Percentiles rank a stretch among this genome's conserved stretches.
Conservation (phyloP, 2,888 invertebrate genomes). For the Furcula furcula region DNA sequence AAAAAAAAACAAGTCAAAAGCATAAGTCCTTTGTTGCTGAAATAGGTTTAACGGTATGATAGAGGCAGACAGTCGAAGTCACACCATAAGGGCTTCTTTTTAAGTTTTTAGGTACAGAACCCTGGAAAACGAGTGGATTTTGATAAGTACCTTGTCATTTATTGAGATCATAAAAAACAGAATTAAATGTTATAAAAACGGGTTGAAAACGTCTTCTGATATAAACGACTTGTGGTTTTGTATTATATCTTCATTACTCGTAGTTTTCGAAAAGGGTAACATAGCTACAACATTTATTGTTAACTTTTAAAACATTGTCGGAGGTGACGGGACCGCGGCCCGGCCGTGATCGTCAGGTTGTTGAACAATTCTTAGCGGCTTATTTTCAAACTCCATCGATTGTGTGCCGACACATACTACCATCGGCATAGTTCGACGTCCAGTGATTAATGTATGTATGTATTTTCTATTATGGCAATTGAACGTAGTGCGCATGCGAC, state of each 20-base stretch:
- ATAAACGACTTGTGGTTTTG: background rate
- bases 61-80: too few species aligned
- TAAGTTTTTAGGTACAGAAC: too few species aligned
- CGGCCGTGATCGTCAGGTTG: constrained; percentile 21
- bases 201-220: too few species aligned
- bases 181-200: too few species aligned
- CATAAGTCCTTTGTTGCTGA: too few species aligned
- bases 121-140: too few species aligned
- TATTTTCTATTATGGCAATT: constrained; percentile 72
- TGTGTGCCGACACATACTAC: constrained; percentile 44
- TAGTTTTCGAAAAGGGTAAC: background rate
- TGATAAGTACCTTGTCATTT: too few species aligned
- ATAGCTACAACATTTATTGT: constrained; percentile 4
- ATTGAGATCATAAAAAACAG: too few species aligned
- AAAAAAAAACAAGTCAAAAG: too few species aligned
- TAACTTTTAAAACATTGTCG: constrained; percentile 14
- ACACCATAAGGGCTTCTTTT: too few species aligned
- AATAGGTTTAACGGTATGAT: too few species aligned
- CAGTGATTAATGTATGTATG: constrained; percentile 70
- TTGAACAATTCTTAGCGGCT: constrained; percentile 52
- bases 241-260: background rate
- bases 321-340: constrained; percentile 7
- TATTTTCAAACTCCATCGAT: constrained; percentile 69
- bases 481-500: constrained; percentile 71
- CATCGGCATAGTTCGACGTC: constrained; percentile 47